Evolutionary conservation across 1,140 invertebrate genomes (phyloP).

Genomic region (Caerostris darwini): DNA sequence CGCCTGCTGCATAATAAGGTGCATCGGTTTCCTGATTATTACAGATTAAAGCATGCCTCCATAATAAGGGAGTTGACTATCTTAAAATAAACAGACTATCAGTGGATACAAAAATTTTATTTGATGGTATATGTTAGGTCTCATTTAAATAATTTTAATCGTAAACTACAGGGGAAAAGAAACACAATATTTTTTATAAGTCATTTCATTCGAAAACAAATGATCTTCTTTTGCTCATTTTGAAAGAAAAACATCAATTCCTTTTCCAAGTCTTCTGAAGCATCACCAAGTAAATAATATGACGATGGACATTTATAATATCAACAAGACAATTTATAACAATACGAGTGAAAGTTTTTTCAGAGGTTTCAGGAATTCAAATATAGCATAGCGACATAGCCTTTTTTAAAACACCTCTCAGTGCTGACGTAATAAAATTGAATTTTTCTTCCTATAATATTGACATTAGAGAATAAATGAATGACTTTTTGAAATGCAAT

Average conservation of each 20-base stretch:
- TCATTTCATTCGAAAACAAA: not conserved
- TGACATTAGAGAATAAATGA: too few species aligned
- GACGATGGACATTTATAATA: not conserved
- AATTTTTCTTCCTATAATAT: too few species aligned
- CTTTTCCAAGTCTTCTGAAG: not conserved
- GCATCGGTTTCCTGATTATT: slow-evolving; percentile 79
- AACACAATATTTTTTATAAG: not conserved
- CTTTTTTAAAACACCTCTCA: not conserved
- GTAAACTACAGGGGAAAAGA: slow-evolving; percentile 19
- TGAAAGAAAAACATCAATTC: not conserved
- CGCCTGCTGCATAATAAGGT: slow-evolving; percentile 79
- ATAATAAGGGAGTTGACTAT: slow-evolving; percentile 73
- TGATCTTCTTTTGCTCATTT: not conserved
- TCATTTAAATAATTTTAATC: not conserved
- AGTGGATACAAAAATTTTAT: not conserved
- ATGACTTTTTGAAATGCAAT: too few species aligned
- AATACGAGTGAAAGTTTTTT: too few species aligned
- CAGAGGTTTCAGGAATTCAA: too few species aligned
- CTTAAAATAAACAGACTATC: not conserved
- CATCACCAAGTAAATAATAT: not conserved
- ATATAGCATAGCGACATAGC: not conserved
- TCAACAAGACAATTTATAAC: not conserved
- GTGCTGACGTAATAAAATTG: too few species aligned
- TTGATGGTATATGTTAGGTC: not conserved
- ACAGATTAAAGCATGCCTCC: slow-evolving; percentile 79